A percentile compares a stretch with the other conserved stretches of the same genome.
Evolutionary conservation across 2,888 invertebrate genomes (phyloP).

Genomic region (Melieria crassipennis): DNA sequence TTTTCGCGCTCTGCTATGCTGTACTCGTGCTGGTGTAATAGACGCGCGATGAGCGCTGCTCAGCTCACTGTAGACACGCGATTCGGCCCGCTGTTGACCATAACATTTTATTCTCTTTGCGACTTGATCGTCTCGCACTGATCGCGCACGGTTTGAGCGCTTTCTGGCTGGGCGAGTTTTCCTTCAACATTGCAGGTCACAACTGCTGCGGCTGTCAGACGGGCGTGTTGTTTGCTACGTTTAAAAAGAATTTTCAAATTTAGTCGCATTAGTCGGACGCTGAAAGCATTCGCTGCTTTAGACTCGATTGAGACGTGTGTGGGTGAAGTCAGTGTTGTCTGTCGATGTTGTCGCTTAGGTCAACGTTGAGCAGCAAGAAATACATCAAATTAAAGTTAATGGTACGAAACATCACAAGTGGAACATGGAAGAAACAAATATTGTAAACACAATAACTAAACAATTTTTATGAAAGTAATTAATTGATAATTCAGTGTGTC

Average conservation of each 20-base stretch:
- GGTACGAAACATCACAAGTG: background rate
- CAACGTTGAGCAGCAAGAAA: background rate
- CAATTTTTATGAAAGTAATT: background rate
- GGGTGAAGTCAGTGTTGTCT: conserved; percentile 49
- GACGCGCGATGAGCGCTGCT: too few relatives aligned
- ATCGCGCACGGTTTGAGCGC: too few relatives aligned
- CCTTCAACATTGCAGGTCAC: too few relatives aligned
- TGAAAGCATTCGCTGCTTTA: conserved; percentile 52
- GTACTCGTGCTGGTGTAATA: background rate
- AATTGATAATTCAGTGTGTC: too few relatives aligned
- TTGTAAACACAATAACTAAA: background rate
- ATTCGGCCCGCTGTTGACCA: too few relatives aligned
- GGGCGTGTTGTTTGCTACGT: background rate
- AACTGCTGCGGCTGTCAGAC: too few relatives aligned
- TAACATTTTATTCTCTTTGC: too few relatives aligned
- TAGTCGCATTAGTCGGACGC: conserved; percentile 41
- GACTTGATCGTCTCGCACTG: too few relatives aligned
- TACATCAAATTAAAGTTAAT: background rate
- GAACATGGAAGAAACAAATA: too few relatives aligned
- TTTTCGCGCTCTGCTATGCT: background rate
- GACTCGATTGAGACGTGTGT: conserved; percentile 55
- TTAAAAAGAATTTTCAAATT: conserved; percentile 50
- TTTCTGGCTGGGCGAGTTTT: too few relatives aligned
- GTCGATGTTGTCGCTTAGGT: background rate
- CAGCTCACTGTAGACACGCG: too few relatives aligned